Evolutionary conservation across 23 tunicate genomes (phyloP).

Genomic region (Styela plicata): DNA sequence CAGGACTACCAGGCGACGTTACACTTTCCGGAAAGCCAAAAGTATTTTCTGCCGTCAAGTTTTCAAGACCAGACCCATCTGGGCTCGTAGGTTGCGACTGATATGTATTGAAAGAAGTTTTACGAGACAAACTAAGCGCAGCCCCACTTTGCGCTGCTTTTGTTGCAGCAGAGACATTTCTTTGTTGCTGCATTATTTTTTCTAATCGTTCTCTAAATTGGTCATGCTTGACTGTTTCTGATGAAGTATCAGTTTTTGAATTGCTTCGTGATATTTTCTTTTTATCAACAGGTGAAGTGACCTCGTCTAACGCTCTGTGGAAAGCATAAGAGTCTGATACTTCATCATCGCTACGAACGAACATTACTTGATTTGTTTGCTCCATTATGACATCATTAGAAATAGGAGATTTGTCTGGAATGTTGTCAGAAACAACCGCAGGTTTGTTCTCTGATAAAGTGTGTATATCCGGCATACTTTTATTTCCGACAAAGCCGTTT

Average conservation of each 20-base stretch:
- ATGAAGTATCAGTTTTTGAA: slow-evolving; percentile 66
- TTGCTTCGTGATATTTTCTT: slow-evolving; percentile 18
- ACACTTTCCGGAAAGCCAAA: slow-evolving; percentile 54
- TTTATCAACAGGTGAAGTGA: neutral
- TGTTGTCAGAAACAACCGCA: neutral
- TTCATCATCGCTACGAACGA: slow-evolving; percentile 1
- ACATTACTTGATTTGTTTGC: slow-evolving; percentile 3
- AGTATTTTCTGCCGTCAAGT: slow-evolving; percentile 29
- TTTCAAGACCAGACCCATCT: slow-evolving; percentile 9
- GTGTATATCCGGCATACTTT: neutral
- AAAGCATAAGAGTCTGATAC: slow-evolving; percentile 1
- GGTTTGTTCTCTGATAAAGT: neutral
- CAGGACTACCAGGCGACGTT: neutral
- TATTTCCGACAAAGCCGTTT: neutral
- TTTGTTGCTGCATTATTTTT: slow-evolving; percentile 70
- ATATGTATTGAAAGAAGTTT: slow-evolving; percentile 1
- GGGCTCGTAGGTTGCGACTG: slow-evolving; percentile 9
- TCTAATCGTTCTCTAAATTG: slow-evolving; percentile 82
- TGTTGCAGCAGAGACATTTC: slow-evolving; percentile 15
- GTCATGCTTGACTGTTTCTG: slow-evolving; percentile 67
- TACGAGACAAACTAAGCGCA: slow-evolving; percentile 25
- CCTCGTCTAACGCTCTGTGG: neutral
- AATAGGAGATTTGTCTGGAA: neutral
- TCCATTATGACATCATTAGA: slow-evolving; percentile 7
- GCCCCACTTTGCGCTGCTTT: slow-evolving; percentile 14